Conservation (phyloP, 2,113 vertebrate genomes). For the Salvelinus namaycush region DNA sequence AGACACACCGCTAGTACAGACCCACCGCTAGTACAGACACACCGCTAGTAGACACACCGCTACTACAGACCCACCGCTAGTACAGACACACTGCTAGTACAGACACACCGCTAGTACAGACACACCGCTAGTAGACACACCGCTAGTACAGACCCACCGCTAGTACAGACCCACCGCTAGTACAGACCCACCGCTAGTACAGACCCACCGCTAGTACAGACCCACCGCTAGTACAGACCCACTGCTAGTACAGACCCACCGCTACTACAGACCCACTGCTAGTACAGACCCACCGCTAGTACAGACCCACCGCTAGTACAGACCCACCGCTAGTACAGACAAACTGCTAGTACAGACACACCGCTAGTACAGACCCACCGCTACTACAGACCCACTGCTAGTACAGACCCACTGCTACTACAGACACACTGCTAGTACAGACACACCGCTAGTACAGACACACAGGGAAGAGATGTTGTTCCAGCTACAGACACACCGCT, state of each 20-base stretch:
- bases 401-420: neutral
- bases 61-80: no score
- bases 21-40: no score
- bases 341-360: neutral
- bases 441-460: no score
- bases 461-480: no score
- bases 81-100: no score
- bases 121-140: fast-evolving
- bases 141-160: no score
- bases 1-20: no score
- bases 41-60: no score
- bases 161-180: no score
- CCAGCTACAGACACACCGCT: neutral
- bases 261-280: no score
- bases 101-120: no score
- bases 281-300: neutral
- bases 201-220: neutral
- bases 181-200: neutral
- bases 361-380: neutral
- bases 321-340: neutral
- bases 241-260: neutral
- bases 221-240: no score
- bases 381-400: neutral
- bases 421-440: neutral
- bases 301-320: neutral